Conservation (phyloP, 2,113 vertebrate species). For the Scopus umbretta region DNA sequence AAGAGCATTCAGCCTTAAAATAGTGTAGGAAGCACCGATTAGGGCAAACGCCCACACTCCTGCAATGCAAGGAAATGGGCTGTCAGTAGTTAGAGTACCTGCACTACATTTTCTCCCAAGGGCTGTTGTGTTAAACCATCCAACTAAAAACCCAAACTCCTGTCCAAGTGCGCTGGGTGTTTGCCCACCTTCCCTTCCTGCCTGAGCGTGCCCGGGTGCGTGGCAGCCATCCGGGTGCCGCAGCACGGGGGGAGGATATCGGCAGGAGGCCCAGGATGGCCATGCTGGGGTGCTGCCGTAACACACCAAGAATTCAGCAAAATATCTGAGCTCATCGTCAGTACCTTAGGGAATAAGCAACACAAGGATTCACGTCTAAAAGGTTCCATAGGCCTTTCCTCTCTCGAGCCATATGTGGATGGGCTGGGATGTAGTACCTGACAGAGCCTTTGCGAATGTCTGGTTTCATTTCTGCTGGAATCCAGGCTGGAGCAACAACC, state of each 20-base stretch:
- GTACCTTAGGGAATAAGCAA: neutral
- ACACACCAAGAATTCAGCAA: fast-evolving
- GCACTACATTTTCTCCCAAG: neutral
- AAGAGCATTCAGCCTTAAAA: neutral
- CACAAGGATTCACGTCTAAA: neutral
- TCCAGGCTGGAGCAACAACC: neutral
- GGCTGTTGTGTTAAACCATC: neutral
- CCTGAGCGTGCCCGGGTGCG: fast-evolving
- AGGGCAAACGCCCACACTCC: neutral
- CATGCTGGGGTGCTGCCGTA: fast-evolving
- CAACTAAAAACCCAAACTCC: neutral
- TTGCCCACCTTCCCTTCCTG: neutral
- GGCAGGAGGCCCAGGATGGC: neutral
- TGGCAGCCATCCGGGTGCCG: neutral
- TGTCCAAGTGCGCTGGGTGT: fast-evolving
- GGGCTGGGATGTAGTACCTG: neutral
- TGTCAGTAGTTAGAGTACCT: neutral
- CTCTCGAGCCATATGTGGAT: neutral
- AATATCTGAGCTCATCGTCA: neutral
- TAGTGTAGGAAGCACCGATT: neutral
- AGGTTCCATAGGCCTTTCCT: neutral
- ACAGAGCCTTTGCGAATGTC: neutral
- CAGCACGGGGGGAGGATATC: no score
- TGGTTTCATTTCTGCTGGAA: neutral
- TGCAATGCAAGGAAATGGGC: neutral